phyloP scores from a whole-genome alignment of 2,888 invertebrate species.

The Helobdella robusta region DNA sequence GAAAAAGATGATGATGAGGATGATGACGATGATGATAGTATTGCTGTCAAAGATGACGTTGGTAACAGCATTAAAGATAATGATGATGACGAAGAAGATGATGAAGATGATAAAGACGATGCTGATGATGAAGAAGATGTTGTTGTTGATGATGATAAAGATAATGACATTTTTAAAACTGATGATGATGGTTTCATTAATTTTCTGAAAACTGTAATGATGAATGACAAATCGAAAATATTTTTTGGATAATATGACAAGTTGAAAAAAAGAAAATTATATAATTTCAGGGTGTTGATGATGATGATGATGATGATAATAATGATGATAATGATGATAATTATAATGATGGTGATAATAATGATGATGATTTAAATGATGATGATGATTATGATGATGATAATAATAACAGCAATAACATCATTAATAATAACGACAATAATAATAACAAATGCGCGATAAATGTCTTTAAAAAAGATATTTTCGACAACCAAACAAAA shows the following conservation, averaged over 20 bases:
- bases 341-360: neutral
- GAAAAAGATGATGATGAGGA: conserved; percentile 22
- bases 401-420: too few relatives aligned
- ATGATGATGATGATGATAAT: conserved; percentile 7
- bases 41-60: conserved; percentile 22
- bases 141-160: conserved; percentile 25
- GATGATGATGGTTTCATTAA: too few relatives aligned
- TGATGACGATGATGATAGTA: conserved; percentile 25
- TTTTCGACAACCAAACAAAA: too few relatives aligned
- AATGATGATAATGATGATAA: neutral
- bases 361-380: neutral
- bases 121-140: conserved; percentile 26
- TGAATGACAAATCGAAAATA: too few relatives aligned
- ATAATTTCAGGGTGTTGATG: too few relatives aligned
- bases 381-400: neutral
- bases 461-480: too few relatives aligned
- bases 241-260: too few relatives aligned
- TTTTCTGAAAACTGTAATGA: too few relatives aligned
- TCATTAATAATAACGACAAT: too few relatives aligned
- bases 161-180: conserved; percentile 17
- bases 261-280: too few relatives aligned
- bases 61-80: conserved; percentile 21
- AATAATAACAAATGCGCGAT: too few relatives aligned
- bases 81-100: conserved; percentile 22
- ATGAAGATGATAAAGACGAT: conserved; percentile 24